Percentiles rank a stretch among this genome's conserved stretches.
phyloP scores from a whole-genome alignment of 2,113 vertebrate genomes.

The Heliornis fulica region DNA sequence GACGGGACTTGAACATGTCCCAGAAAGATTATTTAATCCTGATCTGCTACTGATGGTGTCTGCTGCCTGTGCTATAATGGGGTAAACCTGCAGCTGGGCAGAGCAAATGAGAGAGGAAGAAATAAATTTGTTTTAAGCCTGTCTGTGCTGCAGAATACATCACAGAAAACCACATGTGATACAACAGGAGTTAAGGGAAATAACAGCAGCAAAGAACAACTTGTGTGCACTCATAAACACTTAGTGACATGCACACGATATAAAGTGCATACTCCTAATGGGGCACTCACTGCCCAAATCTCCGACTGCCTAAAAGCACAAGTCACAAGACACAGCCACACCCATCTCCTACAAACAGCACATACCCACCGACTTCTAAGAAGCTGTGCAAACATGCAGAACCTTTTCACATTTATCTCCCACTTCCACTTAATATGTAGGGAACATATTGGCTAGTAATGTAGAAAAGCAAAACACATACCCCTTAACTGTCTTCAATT shows the following conservation, averaged over 20 bases:
- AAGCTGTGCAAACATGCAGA: neutral
- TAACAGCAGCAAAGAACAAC: neutral
- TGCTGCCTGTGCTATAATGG: neutral
- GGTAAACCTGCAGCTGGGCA: neutral
- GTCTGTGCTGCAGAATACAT: neutral
- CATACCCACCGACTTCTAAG: neutral
- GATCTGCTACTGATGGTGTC: neutral
- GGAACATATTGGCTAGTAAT: accelerated
- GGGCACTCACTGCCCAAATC: neutral
- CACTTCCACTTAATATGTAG: neutral
- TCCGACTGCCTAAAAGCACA: neutral
- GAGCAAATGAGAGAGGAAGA: neutral
- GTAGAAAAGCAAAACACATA: neutral
- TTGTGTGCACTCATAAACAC: neutral
- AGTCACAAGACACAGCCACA: neutral
- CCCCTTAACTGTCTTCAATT: neutral
- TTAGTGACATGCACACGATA: neutral
- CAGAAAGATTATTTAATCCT: neutral
- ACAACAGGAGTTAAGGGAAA: neutral
- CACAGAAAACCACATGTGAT: neutral
- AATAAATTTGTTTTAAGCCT: neutral
- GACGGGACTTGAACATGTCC: neutral
- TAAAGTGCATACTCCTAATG: neutral
- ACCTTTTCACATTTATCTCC: neutral
- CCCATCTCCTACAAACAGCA: neutral